Conservation (phyloP, 2,113 vertebrate species). For the Tragelaphus buxtoni region DNA sequence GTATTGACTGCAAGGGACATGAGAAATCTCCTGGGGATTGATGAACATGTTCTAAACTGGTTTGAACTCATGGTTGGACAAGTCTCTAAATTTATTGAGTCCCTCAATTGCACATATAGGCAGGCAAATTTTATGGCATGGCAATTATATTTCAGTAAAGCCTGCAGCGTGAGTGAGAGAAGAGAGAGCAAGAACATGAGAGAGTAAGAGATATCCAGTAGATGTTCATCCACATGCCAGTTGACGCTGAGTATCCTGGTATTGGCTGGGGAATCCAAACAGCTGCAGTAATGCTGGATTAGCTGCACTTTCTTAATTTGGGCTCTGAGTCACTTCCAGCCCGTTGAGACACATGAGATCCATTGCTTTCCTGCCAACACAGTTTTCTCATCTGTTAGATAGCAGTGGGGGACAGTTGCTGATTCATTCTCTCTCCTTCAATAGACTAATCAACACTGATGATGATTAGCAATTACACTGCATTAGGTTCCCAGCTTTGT, state of each 20-base stretch:
- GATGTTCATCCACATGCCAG: background rate
- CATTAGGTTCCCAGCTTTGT: constrained; percentile 17
- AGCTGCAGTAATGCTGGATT: background rate
- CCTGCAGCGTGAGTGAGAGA: background rate
- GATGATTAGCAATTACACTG: constrained; percentile 37
- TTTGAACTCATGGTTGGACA: background rate
- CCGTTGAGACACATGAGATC: background rate
- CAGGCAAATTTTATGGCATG: background rate
- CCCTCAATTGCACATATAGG: background rate
- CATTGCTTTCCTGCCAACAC: background rate
- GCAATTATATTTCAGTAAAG: background rate
- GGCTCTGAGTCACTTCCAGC: constrained; percentile 30
- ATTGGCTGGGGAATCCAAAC: background rate
- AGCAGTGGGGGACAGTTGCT: background rate
- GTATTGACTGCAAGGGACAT: background rate
- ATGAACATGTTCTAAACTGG: background rate
- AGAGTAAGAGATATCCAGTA: background rate
- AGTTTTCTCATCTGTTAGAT: constrained; percentile 24
- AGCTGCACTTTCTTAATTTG: background rate
- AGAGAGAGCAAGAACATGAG: background rate
- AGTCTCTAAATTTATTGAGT: background rate
- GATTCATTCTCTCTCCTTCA: constrained; percentile 51
- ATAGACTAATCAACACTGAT: constrained; percentile 23
- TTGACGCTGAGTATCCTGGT: background rate
- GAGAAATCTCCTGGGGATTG: background rate